Evolutionary conservation across 2,888 invertebrate genomes (phyloP), one percentile per base, ranked within the genome.

Genomic region (Callimorpha dominula): DNA sequence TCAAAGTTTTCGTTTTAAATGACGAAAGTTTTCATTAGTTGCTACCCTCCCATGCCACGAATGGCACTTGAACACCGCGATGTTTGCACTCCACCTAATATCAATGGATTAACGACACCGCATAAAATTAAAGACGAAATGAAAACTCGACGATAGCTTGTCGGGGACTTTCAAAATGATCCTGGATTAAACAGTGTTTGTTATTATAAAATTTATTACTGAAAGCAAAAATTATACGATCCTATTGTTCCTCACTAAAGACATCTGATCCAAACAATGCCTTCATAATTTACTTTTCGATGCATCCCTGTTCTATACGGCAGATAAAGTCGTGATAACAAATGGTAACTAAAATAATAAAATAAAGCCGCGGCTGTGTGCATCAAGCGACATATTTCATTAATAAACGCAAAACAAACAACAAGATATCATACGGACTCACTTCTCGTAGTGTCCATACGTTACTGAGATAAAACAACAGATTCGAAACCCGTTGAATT

Each of bases 331-430:
- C 95, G 94, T 95, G 95, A 95, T 95, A 95, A 95, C 94, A 93
- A 95, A 95, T 95, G 94, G 94, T 94, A 94, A 95, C 94, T 95
- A 94, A 95, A 95, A 95, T 94, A 95, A 95, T 94, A 95, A 94
- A 95, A 95, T 94, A 94, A 81, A 94, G 87, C 92, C 88, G 85
- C 89, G 85, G 88, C 88, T 89, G 90, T 89, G 90, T 90, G 88
- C 86, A 88, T 89, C 91, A 89, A 94, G 94, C 94, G 95, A 95
- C 95, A 95, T 95, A 95, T 95, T 95, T 95, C 94, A 95, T 95
- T 95, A 95, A 95, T 94, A 95, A 95, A 95, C 92, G 88, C 91
- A 95, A 95, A 95, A 95, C 93, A 92, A 95, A 88, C 90, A 91
- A 84, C 83, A 87, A 88, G 90, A 91, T 93, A 93, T 95, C 94